These are phyloP conservation scores for Cryptus armator DNA, from an alignment of 2,888 invertebrate genomes.

Conservation along the genomic window DNA sequence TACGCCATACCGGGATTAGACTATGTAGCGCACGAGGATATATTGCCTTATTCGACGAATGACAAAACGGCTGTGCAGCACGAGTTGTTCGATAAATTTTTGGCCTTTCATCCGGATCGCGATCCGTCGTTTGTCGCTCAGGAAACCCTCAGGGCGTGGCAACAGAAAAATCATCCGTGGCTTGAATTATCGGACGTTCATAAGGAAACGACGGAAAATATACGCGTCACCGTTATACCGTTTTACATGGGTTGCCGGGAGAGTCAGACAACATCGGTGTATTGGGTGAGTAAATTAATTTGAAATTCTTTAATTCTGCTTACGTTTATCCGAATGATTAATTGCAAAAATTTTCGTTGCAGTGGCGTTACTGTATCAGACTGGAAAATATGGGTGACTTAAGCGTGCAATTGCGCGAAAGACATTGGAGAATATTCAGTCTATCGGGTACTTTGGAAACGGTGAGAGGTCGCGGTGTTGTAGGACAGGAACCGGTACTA, in stretches of 20 bases:
- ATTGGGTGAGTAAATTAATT: slow-evolving; percentile 89
- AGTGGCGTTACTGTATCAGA: slow-evolving; percentile 99
- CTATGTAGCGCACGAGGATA: slow-evolving; percentile 99
- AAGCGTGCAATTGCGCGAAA: slow-evolving; percentile 96
- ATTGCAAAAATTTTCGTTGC: slow-evolving; percentile 70
- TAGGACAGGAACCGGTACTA: slow-evolving; percentile 98
- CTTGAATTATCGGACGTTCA: slow-evolving; percentile 98
- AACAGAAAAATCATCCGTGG: slow-evolving; percentile 99
- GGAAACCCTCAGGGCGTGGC: slow-evolving; percentile 97
- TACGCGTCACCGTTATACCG: slow-evolving; percentile 98
- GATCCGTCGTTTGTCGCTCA: slow-evolving; percentile 96
- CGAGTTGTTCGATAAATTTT: slow-evolving; percentile 98
- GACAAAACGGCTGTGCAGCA: slow-evolving; percentile 97
- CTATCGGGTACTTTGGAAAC: slow-evolving; percentile 97
- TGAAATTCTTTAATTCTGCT: too few species aligned
- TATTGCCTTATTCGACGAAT: slow-evolving; percentile 96
- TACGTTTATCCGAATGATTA: too few species aligned
- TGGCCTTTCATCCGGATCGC: slow-evolving; percentile 92
- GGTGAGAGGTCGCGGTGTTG: slow-evolving; percentile 97
- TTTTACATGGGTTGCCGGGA: slow-evolving; percentile 99
- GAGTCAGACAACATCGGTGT: slow-evolving; percentile 95
- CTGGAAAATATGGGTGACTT: slow-evolving; percentile 96
- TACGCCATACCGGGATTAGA: slow-evolving; percentile 99
- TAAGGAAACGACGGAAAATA: slow-evolving; percentile 98
- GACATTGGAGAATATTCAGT: slow-evolving; percentile 99